These are phyloP conservation scores for Psilopsiagon aymara DNA, from an alignment of 2,113 vertebrate species.

Conservation along the genomic window DNA sequence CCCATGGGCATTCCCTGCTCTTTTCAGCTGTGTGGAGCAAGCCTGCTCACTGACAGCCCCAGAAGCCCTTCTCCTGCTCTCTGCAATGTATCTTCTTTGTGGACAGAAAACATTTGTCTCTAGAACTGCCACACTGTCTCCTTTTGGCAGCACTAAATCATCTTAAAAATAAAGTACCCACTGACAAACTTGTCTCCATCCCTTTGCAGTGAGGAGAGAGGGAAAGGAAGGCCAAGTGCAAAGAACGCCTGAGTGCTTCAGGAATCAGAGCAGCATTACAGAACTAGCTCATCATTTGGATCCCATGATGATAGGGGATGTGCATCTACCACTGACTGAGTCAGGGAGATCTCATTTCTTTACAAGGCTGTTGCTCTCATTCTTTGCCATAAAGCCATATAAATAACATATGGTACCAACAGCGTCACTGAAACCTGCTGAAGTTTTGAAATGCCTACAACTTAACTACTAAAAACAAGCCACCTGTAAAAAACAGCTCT, in stretches of 20 bases:
- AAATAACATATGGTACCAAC: constrained; percentile 17
- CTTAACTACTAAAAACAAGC: constrained; percentile 34
- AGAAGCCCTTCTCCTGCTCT: not conserved
- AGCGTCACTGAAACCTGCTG: not conserved
- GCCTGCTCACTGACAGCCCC: not conserved
- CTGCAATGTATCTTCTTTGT: not conserved
- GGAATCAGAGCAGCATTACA: not conserved
- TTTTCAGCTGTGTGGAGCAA: not conserved
- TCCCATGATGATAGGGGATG: not conserved
- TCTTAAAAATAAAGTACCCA: not conserved
- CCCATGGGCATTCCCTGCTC: not conserved
- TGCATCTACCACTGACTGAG: constrained; percentile 3
- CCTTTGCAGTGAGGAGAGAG: not conserved
- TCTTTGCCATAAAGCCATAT: constrained; percentile 15
- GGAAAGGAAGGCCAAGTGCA: not conserved
- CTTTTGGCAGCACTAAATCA: not conserved
- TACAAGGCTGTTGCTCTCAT: constrained; percentile 14
- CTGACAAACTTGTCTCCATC: not conserved
- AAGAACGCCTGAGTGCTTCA: not conserved
- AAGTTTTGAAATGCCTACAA: constrained; percentile 51
- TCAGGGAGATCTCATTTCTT: constrained; percentile 45
- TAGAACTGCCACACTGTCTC: not conserved
- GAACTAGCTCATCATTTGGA: constrained; percentile 39
- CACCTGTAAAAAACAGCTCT: not conserved
- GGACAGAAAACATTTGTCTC: not conserved